These are phyloP conservation scores for Sinopyrophorus schimmeli DNA, from an alignment of 2,888 invertebrate genomes.

Conservation along the genomic window DNA sequence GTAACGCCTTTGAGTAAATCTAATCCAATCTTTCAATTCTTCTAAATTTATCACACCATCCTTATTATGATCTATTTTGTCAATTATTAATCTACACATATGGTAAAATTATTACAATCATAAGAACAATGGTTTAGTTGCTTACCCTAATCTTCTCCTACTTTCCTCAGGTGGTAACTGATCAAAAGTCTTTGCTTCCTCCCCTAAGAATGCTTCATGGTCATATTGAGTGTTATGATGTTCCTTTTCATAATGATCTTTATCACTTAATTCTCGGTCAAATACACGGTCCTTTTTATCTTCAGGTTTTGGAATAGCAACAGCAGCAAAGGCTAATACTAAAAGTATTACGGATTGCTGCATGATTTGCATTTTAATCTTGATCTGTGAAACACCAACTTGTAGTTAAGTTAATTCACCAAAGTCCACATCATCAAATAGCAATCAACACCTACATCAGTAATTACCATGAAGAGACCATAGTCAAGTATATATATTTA, in stretches of 20 bases:
- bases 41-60: conserved; percentile 82
- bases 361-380: conserved; percentile 23
- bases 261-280: conserved; percentile 73
- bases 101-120: too few species aligned
- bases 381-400: not conserved
- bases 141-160: conserved; percentile 79
- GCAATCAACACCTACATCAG: conserved; percentile 8
- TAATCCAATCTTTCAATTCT: conserved; percentile 95
- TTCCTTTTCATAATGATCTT: conserved; percentile 78
- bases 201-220: conserved; percentile 96
- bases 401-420: not conserved
- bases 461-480: conserved; percentile 12
- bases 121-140: too few species aligned
- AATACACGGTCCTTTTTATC: conserved; percentile 66
- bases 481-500: too few species aligned
- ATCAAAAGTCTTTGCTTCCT: conserved; percentile 91
- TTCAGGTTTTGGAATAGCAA: conserved; percentile 74
- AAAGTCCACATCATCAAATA: conserved; percentile 21
- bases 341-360: conserved; percentile 26
- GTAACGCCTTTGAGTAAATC: conserved; percentile 90
- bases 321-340: conserved; percentile 41
- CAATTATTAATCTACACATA: conserved; percentile 81
- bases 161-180: conserved; percentile 95
- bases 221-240: conserved; percentile 91
- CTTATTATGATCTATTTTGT: conserved; percentile 86